Evolutionary conservation across 2,113 vertebrate genomes (phyloP).

Genomic region (Pelecanus crispus): DNA sequence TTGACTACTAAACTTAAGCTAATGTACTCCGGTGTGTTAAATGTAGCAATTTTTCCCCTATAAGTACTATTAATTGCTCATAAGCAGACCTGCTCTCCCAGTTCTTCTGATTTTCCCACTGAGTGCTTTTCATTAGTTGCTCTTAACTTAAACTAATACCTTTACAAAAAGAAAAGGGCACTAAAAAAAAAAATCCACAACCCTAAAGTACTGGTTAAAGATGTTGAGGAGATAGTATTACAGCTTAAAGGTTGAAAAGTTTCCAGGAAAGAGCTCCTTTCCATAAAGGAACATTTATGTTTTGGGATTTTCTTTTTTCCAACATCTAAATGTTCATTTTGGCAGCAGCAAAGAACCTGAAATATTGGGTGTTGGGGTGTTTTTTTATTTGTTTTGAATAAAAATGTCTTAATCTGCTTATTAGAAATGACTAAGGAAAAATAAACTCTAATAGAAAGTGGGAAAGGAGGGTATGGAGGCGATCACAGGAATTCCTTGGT

Average conservation of each 20-base stretch:
- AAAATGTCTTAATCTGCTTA: background rate
- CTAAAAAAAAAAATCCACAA: background rate
- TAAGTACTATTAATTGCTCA: background rate
- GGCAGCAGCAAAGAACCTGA: background rate
- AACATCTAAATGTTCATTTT: background rate
- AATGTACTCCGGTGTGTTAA: background rate
- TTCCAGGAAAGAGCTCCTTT: background rate
- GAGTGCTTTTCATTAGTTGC: background rate
- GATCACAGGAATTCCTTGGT: background rate
- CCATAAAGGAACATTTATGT: background rate
- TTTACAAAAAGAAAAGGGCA: background rate
- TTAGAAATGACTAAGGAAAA: background rate
- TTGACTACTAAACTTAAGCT: background rate
- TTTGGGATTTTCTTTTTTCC: rapidly evolving
- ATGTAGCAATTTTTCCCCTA: background rate
- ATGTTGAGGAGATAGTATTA: background rate
- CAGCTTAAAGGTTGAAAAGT: background rate
- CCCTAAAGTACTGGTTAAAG: background rate
- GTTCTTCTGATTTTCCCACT: background rate
- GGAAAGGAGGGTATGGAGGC: background rate
- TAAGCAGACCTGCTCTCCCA: background rate
- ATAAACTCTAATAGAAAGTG: background rate
- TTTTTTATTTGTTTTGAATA: background rate
- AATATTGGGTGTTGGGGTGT: background rate
- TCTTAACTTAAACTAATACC: background rate